phyloP scores from a whole-genome alignment of 2,113 vertebrate species.

The Heloderma charlesbogerti region DNA sequence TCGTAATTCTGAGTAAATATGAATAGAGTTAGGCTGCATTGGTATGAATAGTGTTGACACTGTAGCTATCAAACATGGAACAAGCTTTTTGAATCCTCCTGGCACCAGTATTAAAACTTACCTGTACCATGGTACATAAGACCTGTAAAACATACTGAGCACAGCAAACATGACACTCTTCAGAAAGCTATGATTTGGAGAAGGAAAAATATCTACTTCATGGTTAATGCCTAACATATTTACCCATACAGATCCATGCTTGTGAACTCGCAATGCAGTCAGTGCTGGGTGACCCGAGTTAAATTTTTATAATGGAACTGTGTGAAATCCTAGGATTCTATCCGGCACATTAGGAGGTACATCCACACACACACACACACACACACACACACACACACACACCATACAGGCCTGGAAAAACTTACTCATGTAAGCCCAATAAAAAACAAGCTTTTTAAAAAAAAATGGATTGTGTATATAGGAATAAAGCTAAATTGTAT shows the following conservation, averaged over 20 bases:
- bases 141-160: background rate
- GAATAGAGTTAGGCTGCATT: background rate
- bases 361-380: background rate
- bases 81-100: background rate
- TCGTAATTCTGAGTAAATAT: constrained; percentile 8
- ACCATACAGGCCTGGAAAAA: background rate
- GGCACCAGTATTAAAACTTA: background rate
- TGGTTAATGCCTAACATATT: background rate
- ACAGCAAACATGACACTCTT: background rate
- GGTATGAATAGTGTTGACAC: background rate
- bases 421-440: background rate
- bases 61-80: background rate
- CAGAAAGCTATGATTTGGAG: background rate
- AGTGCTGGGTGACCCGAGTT: background rate
- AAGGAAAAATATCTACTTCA: background rate
- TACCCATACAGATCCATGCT: background rate
- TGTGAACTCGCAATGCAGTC: background rate
- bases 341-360: background rate
- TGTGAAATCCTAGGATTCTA: background rate
- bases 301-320: constrained; percentile 3
- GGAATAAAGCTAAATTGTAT: constrained; percentile 6
- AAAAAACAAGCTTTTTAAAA: background rate
- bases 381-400: background rate
- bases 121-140: background rate
- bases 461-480: background rate